Conservation (phyloP, 2,113 vertebrate species). For the Oreochromis aureus region DNA sequence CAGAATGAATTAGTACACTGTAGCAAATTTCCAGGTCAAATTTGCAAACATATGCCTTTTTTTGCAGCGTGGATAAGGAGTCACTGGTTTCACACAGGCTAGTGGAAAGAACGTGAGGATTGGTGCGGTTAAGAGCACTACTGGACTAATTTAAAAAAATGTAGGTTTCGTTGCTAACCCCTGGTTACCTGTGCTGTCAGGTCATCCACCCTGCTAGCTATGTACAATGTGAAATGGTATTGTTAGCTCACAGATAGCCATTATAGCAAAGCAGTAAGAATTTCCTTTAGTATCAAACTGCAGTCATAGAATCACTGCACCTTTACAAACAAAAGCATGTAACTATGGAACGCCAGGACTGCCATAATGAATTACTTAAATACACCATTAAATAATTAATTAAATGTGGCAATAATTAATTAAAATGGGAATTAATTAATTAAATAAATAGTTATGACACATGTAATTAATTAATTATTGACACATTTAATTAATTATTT, state of each 20-base stretch:
- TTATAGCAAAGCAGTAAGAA: neutral
- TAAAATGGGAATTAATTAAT: too few species aligned
- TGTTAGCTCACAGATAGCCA: neutral
- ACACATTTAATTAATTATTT: too few species aligned
- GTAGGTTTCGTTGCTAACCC: neutral
- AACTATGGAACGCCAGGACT: too few species aligned
- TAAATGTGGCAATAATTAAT: too few species aligned
- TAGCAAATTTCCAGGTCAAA: neutral
- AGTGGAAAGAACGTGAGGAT: constrained; percentile 59
- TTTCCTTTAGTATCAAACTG: neutral
- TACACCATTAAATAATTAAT: too few species aligned
- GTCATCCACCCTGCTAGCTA: neutral
- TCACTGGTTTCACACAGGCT: constrained; percentile 14
- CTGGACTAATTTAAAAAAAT: neutral
- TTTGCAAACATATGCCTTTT: neutral
- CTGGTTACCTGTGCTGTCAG: neutral
- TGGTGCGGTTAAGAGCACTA: constrained; percentile 1
- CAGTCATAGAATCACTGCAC: neutral
- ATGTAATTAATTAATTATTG: too few species aligned
- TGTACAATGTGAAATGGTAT: neutral
- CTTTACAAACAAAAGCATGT: neutral
- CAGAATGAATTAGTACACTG: neutral
- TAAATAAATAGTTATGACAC: too few species aligned
- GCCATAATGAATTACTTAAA: too few species aligned
- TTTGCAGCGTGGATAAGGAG: neutral